Evolutionary conservation across 2,888 invertebrate genomes (phyloP), one percentile per base, ranked within the genome.

Genomic region (Sphaeridia pumilis): DNA sequence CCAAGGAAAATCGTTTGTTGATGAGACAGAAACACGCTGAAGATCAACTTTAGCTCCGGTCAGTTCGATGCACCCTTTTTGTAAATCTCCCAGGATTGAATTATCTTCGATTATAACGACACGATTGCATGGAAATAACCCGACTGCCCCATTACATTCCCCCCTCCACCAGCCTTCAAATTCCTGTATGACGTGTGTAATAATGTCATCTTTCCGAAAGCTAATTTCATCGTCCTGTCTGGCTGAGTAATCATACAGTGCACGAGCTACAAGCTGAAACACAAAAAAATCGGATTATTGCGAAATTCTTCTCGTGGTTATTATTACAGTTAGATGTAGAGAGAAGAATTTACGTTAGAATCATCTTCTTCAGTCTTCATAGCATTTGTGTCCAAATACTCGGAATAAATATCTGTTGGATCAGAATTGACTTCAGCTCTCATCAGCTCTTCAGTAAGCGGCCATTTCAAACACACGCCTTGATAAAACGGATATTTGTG

Each of bases 161-260:
- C 95, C 95, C 31, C 82, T 77, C 94, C 94, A 95, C 94, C 94
- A 95, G 3, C 87, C 87, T 44, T 70, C 72, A 65, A 84, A 85
- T 50, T 87, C 84, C 66, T 90, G 87, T 66, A 83, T 82, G 26
- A 97, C 90, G 72, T 97, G 95, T 0, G 87, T 89, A 51, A 89
- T 93, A 61, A 94, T 88, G 2, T 92, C 88, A 69, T 92, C 90
- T 68, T 90, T 92, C 60, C 87, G 87, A 71, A 98, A 92, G 1
- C 90, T 88, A 48, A 98, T 72, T 71, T 97, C 95, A 69, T 95
- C 95, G 0, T 84, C 81, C 56, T 84, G 80, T 36, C 81, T 78
- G 0, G 90, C 92, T 61, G 80, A 81, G 69, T 94, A 95, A 71
- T 92, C 89, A 69, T 87, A 74, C 21, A 73, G 61, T 2, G 75